These are phyloP conservation scores for Tupaia chinensis DNA, from an alignment of 2,113 vertebrate genomes.

Conservation along the genomic window DNA sequence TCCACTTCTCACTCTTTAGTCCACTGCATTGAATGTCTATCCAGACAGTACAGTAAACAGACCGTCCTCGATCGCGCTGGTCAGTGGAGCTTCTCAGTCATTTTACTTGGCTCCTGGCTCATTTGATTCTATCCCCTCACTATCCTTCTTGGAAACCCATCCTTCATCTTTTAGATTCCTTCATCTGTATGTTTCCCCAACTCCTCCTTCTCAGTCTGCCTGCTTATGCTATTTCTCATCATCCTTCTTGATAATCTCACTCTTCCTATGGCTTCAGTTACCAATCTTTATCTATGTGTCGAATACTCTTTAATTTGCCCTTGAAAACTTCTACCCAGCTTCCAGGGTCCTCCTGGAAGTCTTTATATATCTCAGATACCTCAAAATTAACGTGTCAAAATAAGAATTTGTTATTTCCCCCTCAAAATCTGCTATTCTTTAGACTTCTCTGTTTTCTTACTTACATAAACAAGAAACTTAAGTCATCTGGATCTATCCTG, in stretches of 20 bases:
- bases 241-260: neutral
- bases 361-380: neutral
- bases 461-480: neutral
- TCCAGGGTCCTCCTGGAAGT: neutral
- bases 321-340: neutral
- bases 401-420: conserved; percentile 6
- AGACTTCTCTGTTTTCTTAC: neutral
- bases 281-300: too few relatives aligned
- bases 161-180: neutral
- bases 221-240: neutral
- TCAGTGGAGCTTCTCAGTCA: neutral
- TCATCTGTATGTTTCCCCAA: neutral
- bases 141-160: neutral
- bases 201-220: neutral
- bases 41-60: neutral
- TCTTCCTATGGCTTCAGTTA: neutral
- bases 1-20: neutral
- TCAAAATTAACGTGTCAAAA: neutral
- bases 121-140: neutral
- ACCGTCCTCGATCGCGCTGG: neutral
- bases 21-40: neutral
- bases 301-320: neutral
- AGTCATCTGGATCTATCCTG: neutral
- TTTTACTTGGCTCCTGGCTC: neutral
- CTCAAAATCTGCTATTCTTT: neutral